A percentile compares a stretch with the other conserved stretches of the same genome.
These are phyloP conservation scores for Cosmia trapezina DNA, from an alignment of 2,888 invertebrate species.

Conservation along the genomic window DNA sequence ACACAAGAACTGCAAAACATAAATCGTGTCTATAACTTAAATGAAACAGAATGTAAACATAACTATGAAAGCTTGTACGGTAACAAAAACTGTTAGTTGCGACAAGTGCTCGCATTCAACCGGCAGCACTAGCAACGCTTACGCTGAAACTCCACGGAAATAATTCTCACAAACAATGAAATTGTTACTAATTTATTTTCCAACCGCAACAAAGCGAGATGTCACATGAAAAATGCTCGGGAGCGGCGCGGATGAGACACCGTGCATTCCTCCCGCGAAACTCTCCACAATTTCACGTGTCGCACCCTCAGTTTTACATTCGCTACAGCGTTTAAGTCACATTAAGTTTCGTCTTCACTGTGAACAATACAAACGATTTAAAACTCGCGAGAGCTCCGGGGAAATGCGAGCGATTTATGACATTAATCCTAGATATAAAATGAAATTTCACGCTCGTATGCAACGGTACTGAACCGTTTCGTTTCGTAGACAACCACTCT, in stretches of 20 bases:
- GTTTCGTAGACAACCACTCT: slow-evolving; percentile 76
- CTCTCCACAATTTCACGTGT: slow-evolving; percentile 82
- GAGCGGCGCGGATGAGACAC: slow-evolving; percentile 80
- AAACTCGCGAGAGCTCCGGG: slow-evolving; percentile 77
- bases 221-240: slow-evolving; percentile 89
- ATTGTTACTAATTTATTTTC: slow-evolving; percentile 90
- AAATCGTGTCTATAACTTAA: slow-evolving; percentile 46
- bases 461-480: slow-evolving; percentile 74
- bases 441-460: slow-evolving; percentile 81
- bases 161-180: slow-evolving; percentile 89
- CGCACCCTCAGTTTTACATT: slow-evolving; percentile 83
- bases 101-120: slow-evolving; percentile 64
- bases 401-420: slow-evolving; percentile 83
- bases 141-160: slow-evolving; percentile 72
- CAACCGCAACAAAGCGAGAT: slow-evolving; percentile 89
- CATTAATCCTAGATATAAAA: slow-evolving; percentile 84
- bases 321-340: slow-evolving; percentile 84
- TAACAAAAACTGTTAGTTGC: slow-evolving; percentile 63
- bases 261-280: slow-evolving; percentile 84
- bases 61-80: slow-evolving; percentile 56
- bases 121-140: slow-evolving; percentile 60
- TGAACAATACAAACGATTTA: slow-evolving; percentile 84
- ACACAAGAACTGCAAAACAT: slow-evolving; percentile 35
- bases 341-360: slow-evolving; percentile 82
- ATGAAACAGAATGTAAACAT: slow-evolving; percentile 53